Base-by-base conservation (phyloP, 2,797 vertebrate genomes). In the Anguilla obscura region DNA sequence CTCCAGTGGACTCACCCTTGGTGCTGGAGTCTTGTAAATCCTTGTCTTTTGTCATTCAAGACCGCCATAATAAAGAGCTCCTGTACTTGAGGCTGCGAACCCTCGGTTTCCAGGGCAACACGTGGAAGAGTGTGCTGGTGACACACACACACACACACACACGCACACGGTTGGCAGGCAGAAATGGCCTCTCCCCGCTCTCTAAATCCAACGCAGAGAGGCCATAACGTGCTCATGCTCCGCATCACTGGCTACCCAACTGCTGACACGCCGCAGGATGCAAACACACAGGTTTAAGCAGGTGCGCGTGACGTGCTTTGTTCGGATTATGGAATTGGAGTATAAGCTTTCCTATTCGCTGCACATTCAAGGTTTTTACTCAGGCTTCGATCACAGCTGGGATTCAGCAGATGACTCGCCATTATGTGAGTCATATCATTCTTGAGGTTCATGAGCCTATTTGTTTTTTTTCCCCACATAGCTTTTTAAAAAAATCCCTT, bases 221-320 rank as follows among this genome's bases (percentile, higher is more conserved):
- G 30, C 30, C 16, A 14, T 36, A 66, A 71, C 9, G 24, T 54
- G 71, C 16, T 74, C 16, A 71, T 30, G 56, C 84, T 50, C 86
- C 12, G 80, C 74, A 48, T 86, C 40, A 45, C 50, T 14, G 45
- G 16, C 30, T n/a, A 18, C 56, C 9, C 14, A 79, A 48, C 84
- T 40, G 87, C 63, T 71, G 40, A 66, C 16, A 50, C 50, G 84
- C 56, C 24, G 36, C 83, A 10, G 36, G n/a, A 30, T 50, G 54
- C 66, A 85, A 88, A 79, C 69, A 52, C 24, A 85, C 52, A 36
- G 45, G 69, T 30, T 85, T 88, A 85, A 85, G 87, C 84, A 80
- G 69, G 52, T 88, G 87, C 56, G 60, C 54, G 85, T 60, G 88
- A 86, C 30, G 36, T 27, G 85, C 80, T 82, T 82, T 85, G 84